Percentiles rank a stretch among this genome's conserved stretches.
Evolutionary conservation across 2,113 vertebrate genomes (phyloP).

Genomic region (Phocoena sinus): DNA sequence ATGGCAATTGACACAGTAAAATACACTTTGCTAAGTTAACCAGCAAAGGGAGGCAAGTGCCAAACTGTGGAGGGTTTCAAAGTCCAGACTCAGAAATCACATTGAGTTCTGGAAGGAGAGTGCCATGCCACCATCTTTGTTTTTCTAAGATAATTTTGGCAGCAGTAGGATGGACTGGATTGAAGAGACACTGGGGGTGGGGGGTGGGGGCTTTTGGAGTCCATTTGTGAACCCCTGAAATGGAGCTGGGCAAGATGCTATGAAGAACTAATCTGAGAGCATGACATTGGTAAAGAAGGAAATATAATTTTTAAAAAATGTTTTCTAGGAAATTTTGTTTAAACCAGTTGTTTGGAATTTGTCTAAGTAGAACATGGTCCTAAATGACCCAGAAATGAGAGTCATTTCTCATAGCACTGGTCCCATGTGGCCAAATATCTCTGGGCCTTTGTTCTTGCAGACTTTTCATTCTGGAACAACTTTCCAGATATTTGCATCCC

Average conservation of each 20-base stretch:
- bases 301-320: background rate
- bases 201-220: background rate
- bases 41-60: background rate
- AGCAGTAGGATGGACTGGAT: background rate
- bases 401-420: background rate
- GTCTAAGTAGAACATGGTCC: background rate
- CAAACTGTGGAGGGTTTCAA: background rate
- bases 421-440: background rate
- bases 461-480: background rate
- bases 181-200: background rate
- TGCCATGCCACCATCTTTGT: background rate
- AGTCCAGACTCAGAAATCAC: background rate
- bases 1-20: background rate
- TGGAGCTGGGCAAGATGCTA: background rate
- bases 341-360: background rate
- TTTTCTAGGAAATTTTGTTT: background rate
- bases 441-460: background rate
- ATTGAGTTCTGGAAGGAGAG: background rate
- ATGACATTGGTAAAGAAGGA: background rate
- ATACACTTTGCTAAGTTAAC: background rate
- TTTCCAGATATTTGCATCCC: background rate
- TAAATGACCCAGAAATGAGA: background rate
- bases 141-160: background rate
- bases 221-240: background rate
- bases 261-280: background rate